A percentile compares a stretch with the other conserved stretches of the same genome.
These are phyloP conservation scores for Aleadryas rufinucha DNA, from an alignment of 2,113 vertebrate species.

Conservation along the genomic window DNA sequence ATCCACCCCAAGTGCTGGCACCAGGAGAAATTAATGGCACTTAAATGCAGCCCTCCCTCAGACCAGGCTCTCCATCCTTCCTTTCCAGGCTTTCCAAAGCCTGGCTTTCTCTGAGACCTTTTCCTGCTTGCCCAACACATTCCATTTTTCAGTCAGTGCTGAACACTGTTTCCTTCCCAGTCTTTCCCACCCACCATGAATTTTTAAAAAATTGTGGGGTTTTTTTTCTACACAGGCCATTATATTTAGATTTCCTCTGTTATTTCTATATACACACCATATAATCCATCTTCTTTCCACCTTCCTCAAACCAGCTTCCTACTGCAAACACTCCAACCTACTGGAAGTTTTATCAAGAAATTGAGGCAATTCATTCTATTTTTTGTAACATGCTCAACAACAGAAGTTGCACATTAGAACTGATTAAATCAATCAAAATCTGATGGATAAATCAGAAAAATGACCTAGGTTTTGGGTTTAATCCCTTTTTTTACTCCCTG, in stretches of 20 bases:
- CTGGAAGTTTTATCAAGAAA: neutral
- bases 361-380: neutral
- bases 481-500: neutral
- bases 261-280: neutral
- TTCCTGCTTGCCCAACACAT: neutral
- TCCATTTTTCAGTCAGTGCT: neutral
- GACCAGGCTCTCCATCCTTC: neutral
- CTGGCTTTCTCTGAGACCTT: neutral
- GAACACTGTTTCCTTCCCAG: neutral
- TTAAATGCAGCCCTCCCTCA: neutral
- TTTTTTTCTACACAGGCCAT: neutral
- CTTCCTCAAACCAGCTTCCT: neutral
- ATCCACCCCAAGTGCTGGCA: neutral
- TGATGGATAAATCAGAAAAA: neutral
- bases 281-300: neutral
- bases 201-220: neutral
- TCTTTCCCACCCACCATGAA: accelerated
- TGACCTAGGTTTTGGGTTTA: accelerated
- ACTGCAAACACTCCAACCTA: neutral
- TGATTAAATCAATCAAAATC: neutral
- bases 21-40: neutral
- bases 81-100: neutral
- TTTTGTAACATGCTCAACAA: neutral
- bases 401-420: neutral
- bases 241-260: neutral